These are phyloP conservation scores for Cistogaster globosa DNA, from an alignment of 2,888 invertebrate genomes.

Conservation along the genomic window DNA sequence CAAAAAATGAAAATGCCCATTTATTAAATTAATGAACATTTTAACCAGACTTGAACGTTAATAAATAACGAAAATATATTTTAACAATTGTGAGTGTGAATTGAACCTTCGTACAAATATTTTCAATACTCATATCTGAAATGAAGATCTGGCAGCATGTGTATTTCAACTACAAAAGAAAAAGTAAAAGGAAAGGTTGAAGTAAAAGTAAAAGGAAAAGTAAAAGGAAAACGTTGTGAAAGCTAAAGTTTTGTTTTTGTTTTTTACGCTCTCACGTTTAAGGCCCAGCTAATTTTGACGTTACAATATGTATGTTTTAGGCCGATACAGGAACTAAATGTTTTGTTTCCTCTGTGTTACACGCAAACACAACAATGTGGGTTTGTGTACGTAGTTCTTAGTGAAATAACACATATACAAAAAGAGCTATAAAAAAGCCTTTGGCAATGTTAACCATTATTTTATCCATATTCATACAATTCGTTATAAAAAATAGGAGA, in stretches of 20 bases:
- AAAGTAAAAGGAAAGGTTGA: too few species aligned
- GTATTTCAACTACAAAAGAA: background rate
- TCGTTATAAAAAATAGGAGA: too few species aligned
- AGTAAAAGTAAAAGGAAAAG: too few species aligned
- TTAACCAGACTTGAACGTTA: background rate
- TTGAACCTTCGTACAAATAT: background rate
- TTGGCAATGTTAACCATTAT: too few species aligned
- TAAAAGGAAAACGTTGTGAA: too few species aligned
- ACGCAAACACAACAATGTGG: too few species aligned
- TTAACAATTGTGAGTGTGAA: background rate
- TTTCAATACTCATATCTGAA: background rate
- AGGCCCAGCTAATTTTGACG: background rate
- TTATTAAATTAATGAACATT: constrained; percentile 45
- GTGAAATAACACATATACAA: too few species aligned
- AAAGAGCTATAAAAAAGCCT: too few species aligned
- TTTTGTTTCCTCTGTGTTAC: too few species aligned
- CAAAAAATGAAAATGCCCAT: constrained; percentile 18
- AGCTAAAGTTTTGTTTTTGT: background rate
- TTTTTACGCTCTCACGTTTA: background rate
- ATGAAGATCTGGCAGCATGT: background rate
- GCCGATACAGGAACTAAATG: background rate
- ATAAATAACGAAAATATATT: background rate
- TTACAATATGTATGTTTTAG: background rate
- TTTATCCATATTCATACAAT: too few species aligned
- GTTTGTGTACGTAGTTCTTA: too few species aligned